Evolutionary conservation across 1,140 invertebrate species (phyloP).

Genomic region (Drosophila bipectinata): DNA sequence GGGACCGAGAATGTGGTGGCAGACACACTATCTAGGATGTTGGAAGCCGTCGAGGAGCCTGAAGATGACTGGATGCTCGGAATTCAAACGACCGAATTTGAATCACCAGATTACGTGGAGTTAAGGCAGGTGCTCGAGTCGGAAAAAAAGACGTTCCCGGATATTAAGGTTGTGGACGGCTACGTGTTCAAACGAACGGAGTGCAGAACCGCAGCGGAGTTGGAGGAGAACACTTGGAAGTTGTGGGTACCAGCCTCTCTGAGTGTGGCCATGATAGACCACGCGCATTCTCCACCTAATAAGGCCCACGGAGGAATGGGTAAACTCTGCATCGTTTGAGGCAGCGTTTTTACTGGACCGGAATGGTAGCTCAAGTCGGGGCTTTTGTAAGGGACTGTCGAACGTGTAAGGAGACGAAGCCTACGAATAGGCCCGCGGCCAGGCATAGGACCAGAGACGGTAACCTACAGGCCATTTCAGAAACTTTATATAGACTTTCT

Average conservation of each 20-base stretch:
- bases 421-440: too few relatives aligned
- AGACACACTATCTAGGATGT: background rate
- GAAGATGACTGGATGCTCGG: background rate
- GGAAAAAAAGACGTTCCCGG: background rate
- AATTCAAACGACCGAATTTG: constrained; percentile 7
- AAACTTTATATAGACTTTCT: constrained; percentile 3
- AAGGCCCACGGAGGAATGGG: too few relatives aligned
- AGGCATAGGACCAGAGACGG: too few relatives aligned
- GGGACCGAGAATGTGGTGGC: constrained; percentile 8
- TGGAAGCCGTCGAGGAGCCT: background rate
- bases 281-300: too few relatives aligned
- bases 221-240: background rate
- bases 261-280: too few relatives aligned
- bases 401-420: too few relatives aligned
- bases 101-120: background rate
- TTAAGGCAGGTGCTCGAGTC: background rate
- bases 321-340: too few relatives aligned
- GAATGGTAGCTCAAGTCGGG: background rate
- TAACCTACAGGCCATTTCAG: constrained; percentile 4
- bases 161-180: constrained; percentile 1
- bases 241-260: too few relatives aligned
- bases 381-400: background rate
- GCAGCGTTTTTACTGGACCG: constrained; percentile 2
- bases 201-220: background rate
- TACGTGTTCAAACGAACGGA: background rate